Percentiles rank a stretch among this genome's conserved stretches.
These are phyloP conservation scores for Vulpes ferrilata DNA, from an alignment of 2,113 vertebrate genomes.

Conservation along the genomic window DNA sequence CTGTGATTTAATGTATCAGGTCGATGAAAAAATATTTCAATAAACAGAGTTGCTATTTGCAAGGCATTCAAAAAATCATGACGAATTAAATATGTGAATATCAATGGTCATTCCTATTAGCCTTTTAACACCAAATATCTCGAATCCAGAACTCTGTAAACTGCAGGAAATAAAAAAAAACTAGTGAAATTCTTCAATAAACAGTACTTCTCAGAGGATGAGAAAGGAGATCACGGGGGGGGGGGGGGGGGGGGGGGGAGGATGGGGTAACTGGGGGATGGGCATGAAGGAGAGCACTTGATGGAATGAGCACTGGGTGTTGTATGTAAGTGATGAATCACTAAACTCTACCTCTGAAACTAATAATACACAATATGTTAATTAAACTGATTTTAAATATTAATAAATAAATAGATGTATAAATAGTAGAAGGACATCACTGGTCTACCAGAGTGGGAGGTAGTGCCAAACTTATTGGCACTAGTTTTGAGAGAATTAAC, in stretches of 20 bases:
- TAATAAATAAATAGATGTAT: not conserved
- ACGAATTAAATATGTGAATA: conserved; percentile 43
- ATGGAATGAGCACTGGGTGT: not conserved
- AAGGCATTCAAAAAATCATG: conserved; percentile 23
- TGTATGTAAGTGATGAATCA: not conserved
- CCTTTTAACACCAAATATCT: not conserved
- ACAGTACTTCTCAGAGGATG: conserved; percentile 2
- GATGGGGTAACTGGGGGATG: not conserved
- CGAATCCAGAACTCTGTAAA: not conserved
- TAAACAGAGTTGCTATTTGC: not conserved
- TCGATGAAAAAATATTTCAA: not conserved
- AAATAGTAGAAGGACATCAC: not conserved
- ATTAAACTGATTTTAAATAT: not conserved
- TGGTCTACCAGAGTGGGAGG: not conserved
- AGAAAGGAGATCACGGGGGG: not conserved
- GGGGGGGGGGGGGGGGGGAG: no score
- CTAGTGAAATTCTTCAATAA: conserved; percentile 10
- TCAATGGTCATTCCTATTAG: not conserved
- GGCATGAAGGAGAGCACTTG: not conserved
- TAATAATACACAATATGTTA: not conserved
- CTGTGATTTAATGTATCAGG: conserved; percentile 27
- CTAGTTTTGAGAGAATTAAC: not conserved
- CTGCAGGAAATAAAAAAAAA: not conserved
- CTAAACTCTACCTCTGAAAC: not conserved
- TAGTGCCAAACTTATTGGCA: not conserved